Base-by-base conservation (phyloP, 2,113 vertebrate species). In the Lepisosteus oculatus region DNA sequence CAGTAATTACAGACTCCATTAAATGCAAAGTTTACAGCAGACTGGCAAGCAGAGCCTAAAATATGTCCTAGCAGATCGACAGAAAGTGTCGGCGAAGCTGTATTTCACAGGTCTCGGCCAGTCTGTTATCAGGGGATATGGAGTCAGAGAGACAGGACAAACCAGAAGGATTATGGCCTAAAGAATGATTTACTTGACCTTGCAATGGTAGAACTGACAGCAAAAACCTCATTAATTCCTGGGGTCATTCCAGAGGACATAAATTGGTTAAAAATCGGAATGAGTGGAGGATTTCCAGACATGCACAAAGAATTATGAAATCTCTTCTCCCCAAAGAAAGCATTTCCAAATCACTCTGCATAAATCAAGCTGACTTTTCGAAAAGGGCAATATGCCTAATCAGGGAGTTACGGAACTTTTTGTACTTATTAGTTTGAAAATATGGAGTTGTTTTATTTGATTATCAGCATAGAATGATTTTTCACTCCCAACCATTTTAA, bases 201-300 rank as follows among this genome's bases (percentile, higher is more conserved):
- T 84, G 87, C 86, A 84, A 90, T 79, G 90, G 92, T 91, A 90
- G 92, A 95, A 89, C 93, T 92, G 89, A 90, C 92, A 91, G 92
- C 87, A 45, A 91, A 94, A 98, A 88, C 92, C 96, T 98, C 95
- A 98, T 98, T 98, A 98, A 98, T 98, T 98, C 93, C 93, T 91
- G 82, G 76, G 95, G 95, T 98, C 97, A 95, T 89, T 92, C 89
- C 87, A 88, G 90, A 87, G 92, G 94, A 95, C 95, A 93, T 97
- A 97, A 96, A 97, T 97, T 96, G 95, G 94, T 97, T 94, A 88
- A 92, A 94, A 95, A 95, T 93, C 81, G 1, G 73, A 92, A 93
- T 68, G 86, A 88, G 83, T 86, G 93, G 95, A 98, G 83, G 92
- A 92, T 94, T 98, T 96, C 95, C 96, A 99, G 96, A 98, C 95